phyloP scores from a whole-genome alignment of 2,888 invertebrate genomes.

The Metallyticus violacea region DNA sequence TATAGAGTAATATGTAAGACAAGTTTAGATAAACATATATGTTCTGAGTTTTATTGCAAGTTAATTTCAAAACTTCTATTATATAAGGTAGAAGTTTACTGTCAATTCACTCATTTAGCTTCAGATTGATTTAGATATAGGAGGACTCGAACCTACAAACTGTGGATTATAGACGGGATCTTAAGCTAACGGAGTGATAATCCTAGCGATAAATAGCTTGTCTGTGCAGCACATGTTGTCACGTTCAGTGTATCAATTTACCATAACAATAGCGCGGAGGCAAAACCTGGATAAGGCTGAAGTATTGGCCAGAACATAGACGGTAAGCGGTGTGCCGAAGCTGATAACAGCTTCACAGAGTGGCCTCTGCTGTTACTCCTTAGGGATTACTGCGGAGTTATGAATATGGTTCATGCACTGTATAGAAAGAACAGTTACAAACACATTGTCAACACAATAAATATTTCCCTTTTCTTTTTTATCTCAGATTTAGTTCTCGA shows the following conservation, averaged over 20 bases:
- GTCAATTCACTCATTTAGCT: neutral
- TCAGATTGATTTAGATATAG: neutral
- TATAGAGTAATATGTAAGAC: too few species aligned
- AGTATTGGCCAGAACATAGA: neutral
- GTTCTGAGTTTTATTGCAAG: too few species aligned
- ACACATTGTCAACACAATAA: neutral
- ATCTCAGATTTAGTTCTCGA: neutral
- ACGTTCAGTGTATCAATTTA: neutral
- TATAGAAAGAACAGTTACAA: neutral
- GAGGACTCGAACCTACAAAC: neutral
- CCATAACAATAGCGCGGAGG: neutral
- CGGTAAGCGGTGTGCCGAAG: neutral
- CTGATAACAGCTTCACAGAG: neutral
- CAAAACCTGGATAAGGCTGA: neutral
- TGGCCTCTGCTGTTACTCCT: neutral
- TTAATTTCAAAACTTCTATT: too few species aligned
- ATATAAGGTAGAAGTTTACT: too few species aligned
- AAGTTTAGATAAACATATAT: too few species aligned
- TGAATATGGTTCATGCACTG: neutral
- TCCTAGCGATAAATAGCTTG: neutral
- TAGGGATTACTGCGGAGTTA: neutral
- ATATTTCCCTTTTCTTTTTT: neutral
- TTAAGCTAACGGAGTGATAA: neutral
- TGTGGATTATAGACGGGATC: neutral
- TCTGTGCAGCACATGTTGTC: too few species aligned